Percentiles rank a stretch among this genome's conserved stretches.
Conservation (phyloP, 2,888 invertebrate species). For the Steinernema hermaphroditum region DNA sequence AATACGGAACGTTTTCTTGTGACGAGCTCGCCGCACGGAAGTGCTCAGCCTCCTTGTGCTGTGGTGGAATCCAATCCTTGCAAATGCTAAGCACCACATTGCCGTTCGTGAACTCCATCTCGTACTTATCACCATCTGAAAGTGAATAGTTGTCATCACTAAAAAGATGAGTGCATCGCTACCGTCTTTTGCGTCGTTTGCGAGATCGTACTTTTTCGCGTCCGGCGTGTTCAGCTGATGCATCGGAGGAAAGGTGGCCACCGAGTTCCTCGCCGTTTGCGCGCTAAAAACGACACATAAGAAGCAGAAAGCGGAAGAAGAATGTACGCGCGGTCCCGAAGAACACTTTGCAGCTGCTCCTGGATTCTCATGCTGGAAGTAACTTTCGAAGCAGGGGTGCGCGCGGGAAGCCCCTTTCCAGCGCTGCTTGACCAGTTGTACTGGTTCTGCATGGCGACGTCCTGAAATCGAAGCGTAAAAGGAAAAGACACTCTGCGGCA, state of each 20-base stretch:
- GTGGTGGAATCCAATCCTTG: constrained; percentile 13
- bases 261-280: no score
- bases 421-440: no score
- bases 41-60: not conserved
- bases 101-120: constrained; percentile 9
- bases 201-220: not conserved
- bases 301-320: no score
- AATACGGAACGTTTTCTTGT: not conserved
- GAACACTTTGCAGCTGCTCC: no score
- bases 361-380: no score
- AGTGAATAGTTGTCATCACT: not conserved
- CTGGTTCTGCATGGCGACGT: no score
- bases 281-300: no score
- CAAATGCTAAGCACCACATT: not conserved
- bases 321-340: no score
- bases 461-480: no score
- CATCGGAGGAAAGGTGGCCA: not conserved
- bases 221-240: constrained; percentile 4
- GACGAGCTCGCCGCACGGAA: not conserved
- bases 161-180: not conserved
- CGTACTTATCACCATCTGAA: constrained; percentile 14
- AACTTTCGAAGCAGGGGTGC: no score
- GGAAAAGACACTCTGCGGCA: no score
- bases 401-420: no score
- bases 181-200: constrained; percentile 15